Evolutionary conservation across 2,888 invertebrate species (phyloP).

Genomic region (Margaritifera margaritifera): DNA sequence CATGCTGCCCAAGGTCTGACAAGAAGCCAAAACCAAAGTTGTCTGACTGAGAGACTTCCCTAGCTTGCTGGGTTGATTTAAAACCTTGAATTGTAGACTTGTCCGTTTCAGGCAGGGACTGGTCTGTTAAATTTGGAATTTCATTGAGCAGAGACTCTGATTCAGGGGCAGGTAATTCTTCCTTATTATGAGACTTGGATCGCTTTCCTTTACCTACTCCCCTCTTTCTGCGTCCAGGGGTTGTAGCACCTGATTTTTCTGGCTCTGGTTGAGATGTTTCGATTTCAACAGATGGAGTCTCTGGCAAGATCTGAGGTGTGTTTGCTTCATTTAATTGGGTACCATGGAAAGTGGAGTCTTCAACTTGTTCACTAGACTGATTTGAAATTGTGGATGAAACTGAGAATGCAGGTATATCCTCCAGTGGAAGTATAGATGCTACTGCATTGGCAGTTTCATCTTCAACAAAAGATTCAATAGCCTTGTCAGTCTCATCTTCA

Average conservation of each 20-base stretch:
- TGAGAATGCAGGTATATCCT: conserved; percentile 25
- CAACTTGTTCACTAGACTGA: no score
- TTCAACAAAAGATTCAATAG: conserved; percentile 34
- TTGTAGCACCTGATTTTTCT: conserved; percentile 26
- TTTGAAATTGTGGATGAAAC: conserved; percentile 28
- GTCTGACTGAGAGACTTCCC: no score
- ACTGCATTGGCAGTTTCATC: conserved; percentile 42
- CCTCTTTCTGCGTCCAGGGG: conserved; percentile 21
- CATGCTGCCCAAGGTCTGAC: conserved; percentile 5
- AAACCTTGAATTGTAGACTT: no score
- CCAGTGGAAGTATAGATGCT: conserved; percentile 30
- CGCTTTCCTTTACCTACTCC: conserved; percentile 26
- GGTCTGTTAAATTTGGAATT: conserved; percentile 3
- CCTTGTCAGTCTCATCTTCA: conserved; percentile 43
- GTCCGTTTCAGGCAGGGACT: no score
- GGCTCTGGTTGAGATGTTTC: conserved; percentile 22
- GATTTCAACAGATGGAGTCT: conserved; percentile 17
- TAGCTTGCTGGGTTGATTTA: no score
- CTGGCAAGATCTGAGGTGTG: conserved; percentile 28
- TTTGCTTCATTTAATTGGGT: conserved; percentile 11
- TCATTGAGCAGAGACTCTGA: conserved; percentile 11
- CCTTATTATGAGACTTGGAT: conserved; percentile 27
- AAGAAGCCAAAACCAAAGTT: not conserved
- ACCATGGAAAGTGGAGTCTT: no score
- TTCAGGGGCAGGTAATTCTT: no score